Evolutionary conservation across 2,113 vertebrate species (phyloP).

Genomic region (Platichthys stellatus): DNA sequence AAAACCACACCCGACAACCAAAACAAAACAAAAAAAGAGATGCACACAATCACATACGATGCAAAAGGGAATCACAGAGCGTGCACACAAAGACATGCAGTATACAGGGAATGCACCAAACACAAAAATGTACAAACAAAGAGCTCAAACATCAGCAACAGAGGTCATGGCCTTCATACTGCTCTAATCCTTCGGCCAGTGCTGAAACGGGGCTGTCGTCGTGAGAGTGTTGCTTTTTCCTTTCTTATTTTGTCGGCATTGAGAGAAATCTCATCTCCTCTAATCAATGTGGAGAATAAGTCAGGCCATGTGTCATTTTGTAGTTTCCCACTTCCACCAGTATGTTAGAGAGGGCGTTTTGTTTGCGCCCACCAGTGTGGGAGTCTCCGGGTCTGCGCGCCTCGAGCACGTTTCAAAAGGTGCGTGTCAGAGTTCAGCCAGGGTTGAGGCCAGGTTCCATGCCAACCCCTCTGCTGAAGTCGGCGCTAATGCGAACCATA

Average conservation of each 20-base stretch:
- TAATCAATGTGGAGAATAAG: too few relatives aligned
- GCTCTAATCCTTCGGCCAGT: slow-evolving; percentile 73
- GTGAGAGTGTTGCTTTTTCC: not conserved
- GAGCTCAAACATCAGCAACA: slow-evolving; percentile 77
- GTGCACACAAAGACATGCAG: slow-evolving; percentile 72
- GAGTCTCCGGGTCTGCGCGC: slow-evolving; percentile 31
- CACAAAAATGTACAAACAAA: slow-evolving; percentile 59
- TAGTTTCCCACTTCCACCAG: not conserved
- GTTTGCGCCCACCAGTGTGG: slow-evolving; percentile 14
- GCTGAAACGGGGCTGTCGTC: slow-evolving; percentile 11
- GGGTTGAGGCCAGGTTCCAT: slow-evolving; percentile 66
- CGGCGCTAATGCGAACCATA: slow-evolving; percentile 74
- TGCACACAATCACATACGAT: slow-evolving; percentile 51
- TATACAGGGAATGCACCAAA: slow-evolving; percentile 42
- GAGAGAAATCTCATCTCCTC: too few relatives aligned
- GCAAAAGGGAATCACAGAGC: slow-evolving; percentile 48
- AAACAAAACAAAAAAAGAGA: slow-evolving; percentile 14
- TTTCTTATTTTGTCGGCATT: too few relatives aligned
- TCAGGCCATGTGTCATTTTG: too few relatives aligned
- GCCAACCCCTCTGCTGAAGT: slow-evolving; percentile 57
- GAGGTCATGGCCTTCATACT: slow-evolving; percentile 66
- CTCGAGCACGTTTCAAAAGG: slow-evolving; percentile 45
- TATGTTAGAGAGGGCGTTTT: not conserved
- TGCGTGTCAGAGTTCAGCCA: slow-evolving; percentile 72
- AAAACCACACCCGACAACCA: slow-evolving; percentile 35